Percentiles rank a stretch among this genome's conserved stretches.
Evolutionary conservation across 2,113 vertebrate genomes (phyloP).

Genomic region (Eurystomus gularis): DNA sequence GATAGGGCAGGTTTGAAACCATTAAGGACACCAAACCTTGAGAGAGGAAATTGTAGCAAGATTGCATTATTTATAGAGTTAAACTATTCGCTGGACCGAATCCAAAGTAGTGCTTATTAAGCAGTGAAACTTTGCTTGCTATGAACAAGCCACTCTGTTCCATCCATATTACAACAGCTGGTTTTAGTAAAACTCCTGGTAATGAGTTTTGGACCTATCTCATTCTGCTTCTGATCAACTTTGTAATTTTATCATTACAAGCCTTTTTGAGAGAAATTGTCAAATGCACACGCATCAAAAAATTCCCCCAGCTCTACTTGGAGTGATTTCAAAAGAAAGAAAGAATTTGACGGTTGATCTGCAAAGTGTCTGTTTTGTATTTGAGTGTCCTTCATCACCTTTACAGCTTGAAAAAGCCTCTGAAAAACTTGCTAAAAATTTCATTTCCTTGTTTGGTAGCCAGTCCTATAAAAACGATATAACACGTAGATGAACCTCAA

Average conservation of each 20-base stretch:
- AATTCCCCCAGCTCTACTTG: not conserved
- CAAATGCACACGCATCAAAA: not conserved
- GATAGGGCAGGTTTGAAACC: slow-evolving; percentile 37
- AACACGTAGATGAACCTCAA: not conserved
- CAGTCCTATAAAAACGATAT: not conserved
- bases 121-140: slow-evolving; percentile 30
- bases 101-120: slow-evolving; percentile 54
- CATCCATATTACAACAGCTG: slow-evolving; percentile 42
- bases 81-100: slow-evolving; percentile 57
- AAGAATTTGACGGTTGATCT: not conserved
- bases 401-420: not conserved
- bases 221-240: slow-evolving; percentile 1
- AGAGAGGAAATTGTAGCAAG: slow-evolving; percentile 66
- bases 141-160: slow-evolving; percentile 44
- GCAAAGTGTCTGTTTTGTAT: not conserved
- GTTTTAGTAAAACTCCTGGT: slow-evolving; percentile 17
- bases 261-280: not conserved
- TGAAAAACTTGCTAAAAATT: not conserved
- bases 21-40: slow-evolving; percentile 52
- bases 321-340: not conserved
- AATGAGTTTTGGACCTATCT: slow-evolving; percentile 5
- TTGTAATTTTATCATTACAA: slow-evolving; percentile 1
- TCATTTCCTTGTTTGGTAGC: not conserved
- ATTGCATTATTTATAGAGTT: slow-evolving; percentile 71
- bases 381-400: not conserved